These are phyloP conservation scores for Lepidothrix coronata DNA, from an alignment of 2,113 vertebrate genomes.

Conservation along the genomic window DNA sequence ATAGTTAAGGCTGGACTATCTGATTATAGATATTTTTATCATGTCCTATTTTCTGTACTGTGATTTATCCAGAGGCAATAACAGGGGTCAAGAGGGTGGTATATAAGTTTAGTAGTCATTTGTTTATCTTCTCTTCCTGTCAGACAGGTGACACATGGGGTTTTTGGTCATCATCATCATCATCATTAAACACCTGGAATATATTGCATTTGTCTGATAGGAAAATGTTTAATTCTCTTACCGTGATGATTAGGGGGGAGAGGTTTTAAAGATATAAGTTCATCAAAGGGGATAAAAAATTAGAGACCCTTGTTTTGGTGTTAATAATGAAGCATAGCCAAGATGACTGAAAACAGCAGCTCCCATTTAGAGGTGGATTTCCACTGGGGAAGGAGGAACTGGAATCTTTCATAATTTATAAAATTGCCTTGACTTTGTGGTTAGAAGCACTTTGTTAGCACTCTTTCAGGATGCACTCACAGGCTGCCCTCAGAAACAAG, in stretches of 20 bases:
- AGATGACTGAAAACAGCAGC: not conserved
- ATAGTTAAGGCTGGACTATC: not conserved
- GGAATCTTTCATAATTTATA: not conserved
- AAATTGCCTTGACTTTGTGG: not conserved
- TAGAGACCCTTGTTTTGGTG: not conserved
- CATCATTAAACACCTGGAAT: not conserved
- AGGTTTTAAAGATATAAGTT: not conserved
- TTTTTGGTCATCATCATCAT: not conserved
- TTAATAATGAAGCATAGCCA: not conserved
- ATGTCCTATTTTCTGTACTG: not conserved
- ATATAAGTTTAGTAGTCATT: not conserved
- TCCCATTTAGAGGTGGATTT: fast-evolving
- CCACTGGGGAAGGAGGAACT: not conserved
- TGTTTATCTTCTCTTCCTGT: not conserved
- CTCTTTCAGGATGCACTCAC: not conserved
- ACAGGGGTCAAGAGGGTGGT: not conserved
- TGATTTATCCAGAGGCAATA: not conserved
- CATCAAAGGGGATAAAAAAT: not conserved
- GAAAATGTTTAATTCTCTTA: not conserved
- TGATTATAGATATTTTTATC: not conserved
- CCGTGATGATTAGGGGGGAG: not conserved
- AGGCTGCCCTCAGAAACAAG: not conserved
- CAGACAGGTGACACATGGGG: fast-evolving
- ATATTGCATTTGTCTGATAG: not conserved
- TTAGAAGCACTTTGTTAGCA: not conserved